These are phyloP conservation scores for Otolemur garnettii DNA, from an alignment of 2,113 vertebrate species.

Conservation along the genomic window DNA sequence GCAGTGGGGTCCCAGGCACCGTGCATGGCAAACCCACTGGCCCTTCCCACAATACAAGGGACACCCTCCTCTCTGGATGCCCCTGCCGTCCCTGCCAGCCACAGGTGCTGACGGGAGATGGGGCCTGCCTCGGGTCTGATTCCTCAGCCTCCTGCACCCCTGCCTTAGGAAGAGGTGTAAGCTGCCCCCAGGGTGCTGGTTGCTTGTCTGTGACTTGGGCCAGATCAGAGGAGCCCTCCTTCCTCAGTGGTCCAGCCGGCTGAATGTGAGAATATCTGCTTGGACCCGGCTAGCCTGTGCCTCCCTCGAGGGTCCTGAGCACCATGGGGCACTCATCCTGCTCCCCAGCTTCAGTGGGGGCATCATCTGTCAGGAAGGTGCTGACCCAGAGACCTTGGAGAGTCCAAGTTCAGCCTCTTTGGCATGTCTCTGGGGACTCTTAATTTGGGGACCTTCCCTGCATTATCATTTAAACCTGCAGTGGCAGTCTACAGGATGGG, in stretches of 20 bases:
- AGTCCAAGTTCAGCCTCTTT: not conserved
- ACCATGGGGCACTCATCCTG: accelerated
- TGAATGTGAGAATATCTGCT: not conserved
- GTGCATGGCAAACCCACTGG: accelerated
- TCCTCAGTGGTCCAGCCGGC: no score
- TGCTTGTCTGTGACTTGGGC: not conserved
- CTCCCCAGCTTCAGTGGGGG: not conserved
- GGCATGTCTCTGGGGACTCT: no score
- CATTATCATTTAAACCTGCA: not conserved
- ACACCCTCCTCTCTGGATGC: accelerated
- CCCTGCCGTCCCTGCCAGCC: accelerated
- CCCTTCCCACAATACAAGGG: no score
- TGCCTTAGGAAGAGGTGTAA: not conserved
- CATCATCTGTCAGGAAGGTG: not conserved
- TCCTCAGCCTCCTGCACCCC: accelerated
- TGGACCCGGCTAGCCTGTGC: not conserved
- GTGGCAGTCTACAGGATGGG: not conserved
- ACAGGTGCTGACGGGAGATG: not conserved
- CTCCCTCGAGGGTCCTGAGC: accelerated
- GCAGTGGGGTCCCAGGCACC: not conserved
- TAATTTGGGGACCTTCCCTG: not conserved
- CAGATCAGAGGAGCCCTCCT: not conserved
- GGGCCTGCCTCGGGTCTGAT: not conserved
- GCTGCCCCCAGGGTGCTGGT: no score
- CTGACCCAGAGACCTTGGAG: not conserved